Percentiles rank a stretch among this genome's conserved stretches.
Conservation (phyloP, 2,797 vertebrate genomes). For the Leptatherina wallacei region DNA sequence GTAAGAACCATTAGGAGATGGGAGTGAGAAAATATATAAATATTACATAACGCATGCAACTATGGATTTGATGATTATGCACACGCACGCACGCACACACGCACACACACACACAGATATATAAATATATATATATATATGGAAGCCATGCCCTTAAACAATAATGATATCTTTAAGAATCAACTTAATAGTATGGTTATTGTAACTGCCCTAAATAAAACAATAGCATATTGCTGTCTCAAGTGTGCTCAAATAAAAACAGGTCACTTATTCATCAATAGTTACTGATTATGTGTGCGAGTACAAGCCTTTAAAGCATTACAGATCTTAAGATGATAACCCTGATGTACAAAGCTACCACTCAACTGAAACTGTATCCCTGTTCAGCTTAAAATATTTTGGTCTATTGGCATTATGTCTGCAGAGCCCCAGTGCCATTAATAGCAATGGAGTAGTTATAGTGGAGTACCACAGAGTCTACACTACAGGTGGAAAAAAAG, state of each 20-base stretch:
- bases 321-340: constrained; percentile 4
- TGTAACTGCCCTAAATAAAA: constrained; percentile 72
- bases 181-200: constrained; percentile 61
- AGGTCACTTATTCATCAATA: constrained; percentile 44
- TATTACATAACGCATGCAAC: constrained; percentile 62
- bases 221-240: constrained; percentile 56
- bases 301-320: neutral
- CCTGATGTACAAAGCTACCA: neutral
- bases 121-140: constrained; percentile 12
- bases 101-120: too few species aligned
- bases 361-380: neutral
- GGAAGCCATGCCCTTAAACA: constrained; percentile 58
- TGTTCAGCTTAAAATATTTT: constrained; percentile 2
- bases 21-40: constrained; percentile 59
- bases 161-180: constrained; percentile 74
- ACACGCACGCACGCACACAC: neutral
- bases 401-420: neutral
- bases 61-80: constrained; percentile 72
- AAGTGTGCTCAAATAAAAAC: constrained; percentile 65
- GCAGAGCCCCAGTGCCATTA: neutral
- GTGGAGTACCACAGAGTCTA: neutral
- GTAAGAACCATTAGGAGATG: constrained; percentile 75
- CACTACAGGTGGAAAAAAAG: neutral
- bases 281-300: constrained; percentile 59
- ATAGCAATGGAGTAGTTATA: neutral